Conservation (phyloP, 1,140 invertebrate species). For the Chymomyza costata region DNA sequence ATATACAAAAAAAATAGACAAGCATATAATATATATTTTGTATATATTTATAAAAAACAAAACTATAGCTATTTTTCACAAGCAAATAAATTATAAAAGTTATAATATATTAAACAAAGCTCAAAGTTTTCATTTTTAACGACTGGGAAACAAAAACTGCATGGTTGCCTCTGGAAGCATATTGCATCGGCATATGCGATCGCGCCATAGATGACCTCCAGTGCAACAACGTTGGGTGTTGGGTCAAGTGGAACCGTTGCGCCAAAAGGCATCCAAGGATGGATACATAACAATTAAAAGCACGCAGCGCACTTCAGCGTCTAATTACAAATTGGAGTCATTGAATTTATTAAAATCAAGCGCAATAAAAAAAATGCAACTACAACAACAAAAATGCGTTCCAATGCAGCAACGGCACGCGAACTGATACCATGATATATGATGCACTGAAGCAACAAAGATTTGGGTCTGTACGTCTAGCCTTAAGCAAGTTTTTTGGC, state of each 20-base stretch:
- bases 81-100: no score
- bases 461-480: no score
- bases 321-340: constrained; percentile 73
- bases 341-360: constrained; percentile 72
- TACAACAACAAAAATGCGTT: constrained; percentile 28
- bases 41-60: no score
- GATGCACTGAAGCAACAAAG: no score
- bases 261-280: constrained; percentile 73
- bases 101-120: no score
- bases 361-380: constrained; percentile 33
- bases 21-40: constrained; percentile 3
- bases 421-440: constrained; percentile 51
- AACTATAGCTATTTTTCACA: no score
- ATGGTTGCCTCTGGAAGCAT: no score
- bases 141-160: no score
- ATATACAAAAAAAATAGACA: constrained; percentile 24
- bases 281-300: constrained; percentile 69
- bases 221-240: constrained; percentile 19
- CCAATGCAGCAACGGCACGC: constrained; percentile 63
- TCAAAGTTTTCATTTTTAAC: no score
- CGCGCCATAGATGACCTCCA: constrained; percentile 52
- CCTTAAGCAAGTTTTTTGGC: no score
- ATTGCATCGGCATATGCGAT: neutral
- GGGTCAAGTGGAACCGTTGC: constrained; percentile 73
- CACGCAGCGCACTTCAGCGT: constrained; percentile 63